Percentiles rank a stretch among this genome's conserved stretches.
These are phyloP conservation scores for Tachystola acroxantha DNA, from an alignment of 2,888 invertebrate genomes.

Conservation along the genomic window DNA sequence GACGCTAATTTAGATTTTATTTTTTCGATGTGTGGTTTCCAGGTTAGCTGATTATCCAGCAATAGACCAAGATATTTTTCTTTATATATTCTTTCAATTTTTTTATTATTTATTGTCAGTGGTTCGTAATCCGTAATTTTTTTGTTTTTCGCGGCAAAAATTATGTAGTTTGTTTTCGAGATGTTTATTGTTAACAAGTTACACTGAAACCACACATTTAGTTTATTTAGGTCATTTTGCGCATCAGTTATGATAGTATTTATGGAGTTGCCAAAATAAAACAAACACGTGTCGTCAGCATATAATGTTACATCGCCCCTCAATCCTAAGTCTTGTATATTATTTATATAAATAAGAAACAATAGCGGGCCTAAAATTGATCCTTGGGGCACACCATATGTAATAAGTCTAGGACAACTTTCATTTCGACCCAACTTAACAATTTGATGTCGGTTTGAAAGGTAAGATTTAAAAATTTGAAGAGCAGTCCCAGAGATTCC, in stretches of 20 bases:
- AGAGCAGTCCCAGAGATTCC: background rate
- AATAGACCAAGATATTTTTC: too few species aligned
- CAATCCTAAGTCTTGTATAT: constrained; percentile 10
- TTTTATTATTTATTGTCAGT: too few species aligned
- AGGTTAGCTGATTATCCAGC: too few species aligned
- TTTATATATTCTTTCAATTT: too few species aligned
- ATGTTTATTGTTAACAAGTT: constrained; percentile 16
- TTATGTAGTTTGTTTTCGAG: constrained; percentile 8
- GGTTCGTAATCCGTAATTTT: too few species aligned
- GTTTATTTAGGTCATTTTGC: constrained; percentile 12
- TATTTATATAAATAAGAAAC: too few species aligned
- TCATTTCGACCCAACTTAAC: background rate
- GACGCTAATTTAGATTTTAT: too few species aligned
- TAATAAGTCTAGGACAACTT: background rate
- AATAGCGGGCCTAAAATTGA: too few species aligned
- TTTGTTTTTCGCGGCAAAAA: constrained; percentile 63
- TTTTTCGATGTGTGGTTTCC: too few species aligned
- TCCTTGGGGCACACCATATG: constrained; percentile 10
- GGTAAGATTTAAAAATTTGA: background rate
- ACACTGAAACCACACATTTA: constrained; percentile 13
- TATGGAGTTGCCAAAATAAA: constrained; percentile 14
- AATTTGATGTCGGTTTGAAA: background rate
- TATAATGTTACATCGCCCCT: constrained; percentile 12
- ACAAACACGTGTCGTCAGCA: constrained; percentile 17
- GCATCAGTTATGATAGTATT: constrained; percentile 6